Conservation (phyloP, 92 coral and sea anemone species). For the Paramuricea clavata region DNA sequence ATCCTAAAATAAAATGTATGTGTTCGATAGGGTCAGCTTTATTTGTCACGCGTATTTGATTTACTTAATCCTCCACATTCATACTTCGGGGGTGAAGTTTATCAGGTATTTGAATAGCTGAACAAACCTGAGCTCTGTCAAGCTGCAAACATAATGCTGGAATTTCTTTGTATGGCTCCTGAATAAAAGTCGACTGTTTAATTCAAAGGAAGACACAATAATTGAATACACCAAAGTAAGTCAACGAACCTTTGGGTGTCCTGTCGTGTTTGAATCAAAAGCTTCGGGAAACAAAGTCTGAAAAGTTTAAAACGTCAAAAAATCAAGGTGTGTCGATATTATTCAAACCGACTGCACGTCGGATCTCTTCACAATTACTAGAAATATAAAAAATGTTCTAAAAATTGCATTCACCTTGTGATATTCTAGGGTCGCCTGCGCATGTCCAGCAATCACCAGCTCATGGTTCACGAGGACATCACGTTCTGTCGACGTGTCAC, state of each 20-base stretch:
- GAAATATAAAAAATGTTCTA: neutral
- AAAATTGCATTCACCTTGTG: conserved; percentile 66
- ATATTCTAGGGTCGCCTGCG: conserved; percentile 85
- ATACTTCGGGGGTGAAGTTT: too few species aligned
- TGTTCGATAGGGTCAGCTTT: too few species aligned
- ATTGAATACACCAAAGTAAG: neutral
- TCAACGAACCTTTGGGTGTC: conserved; percentile 40
- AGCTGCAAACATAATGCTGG: conserved; percentile 84
- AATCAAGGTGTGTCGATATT: too few species aligned
- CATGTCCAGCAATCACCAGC: conserved; percentile 85
- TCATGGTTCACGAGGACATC: conserved; percentile 84
- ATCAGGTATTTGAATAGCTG: neutral
- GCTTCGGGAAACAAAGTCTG: conserved; percentile 86
- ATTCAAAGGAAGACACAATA: too few species aligned
- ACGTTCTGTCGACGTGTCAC: conserved; percentile 81
- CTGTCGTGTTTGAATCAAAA: conserved; percentile 30
- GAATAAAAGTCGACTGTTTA: neutral
- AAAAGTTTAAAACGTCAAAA: neutral
- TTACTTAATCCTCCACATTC: too few species aligned
- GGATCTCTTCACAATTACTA: too few species aligned
- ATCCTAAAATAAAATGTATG: conserved; percentile 77
- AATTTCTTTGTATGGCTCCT: conserved; percentile 81
- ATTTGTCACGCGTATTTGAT: too few species aligned
- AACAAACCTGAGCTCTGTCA: conserved; percentile 73
- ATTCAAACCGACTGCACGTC: too few species aligned